phyloP scores from a whole-genome alignment of 2,888 invertebrate genomes.

The Caenorhabditis sp. region DNA sequence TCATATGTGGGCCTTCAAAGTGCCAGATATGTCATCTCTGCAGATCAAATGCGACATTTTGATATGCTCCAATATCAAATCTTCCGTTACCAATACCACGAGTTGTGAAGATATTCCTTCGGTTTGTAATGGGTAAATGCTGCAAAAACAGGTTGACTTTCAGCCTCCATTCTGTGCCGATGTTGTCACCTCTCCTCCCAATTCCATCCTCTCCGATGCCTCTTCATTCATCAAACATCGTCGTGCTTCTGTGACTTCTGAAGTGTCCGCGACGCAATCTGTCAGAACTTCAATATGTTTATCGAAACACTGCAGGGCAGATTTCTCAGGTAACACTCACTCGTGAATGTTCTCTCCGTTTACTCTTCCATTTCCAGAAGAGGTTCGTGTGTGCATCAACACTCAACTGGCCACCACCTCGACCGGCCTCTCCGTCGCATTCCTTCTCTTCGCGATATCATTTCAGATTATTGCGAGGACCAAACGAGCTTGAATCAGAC shows the following conservation, averaged over 20 bases:
- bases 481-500: slow-evolving; percentile 31
- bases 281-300: slow-evolving; percentile 68
- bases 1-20: slow-evolving; percentile 83
- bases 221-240: slow-evolving; percentile 69
- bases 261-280: slow-evolving; percentile 49
- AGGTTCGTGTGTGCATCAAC: slow-evolving; percentile 56
- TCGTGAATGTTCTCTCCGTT: not conserved
- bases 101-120: slow-evolving; percentile 79
- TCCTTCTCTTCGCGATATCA: slow-evolving; percentile 49
- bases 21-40: slow-evolving; percentile 80
- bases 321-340: slow-evolving; percentile 40
- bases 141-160: slow-evolving; percentile 3
- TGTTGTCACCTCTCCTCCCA: slow-evolving; percentile 80
- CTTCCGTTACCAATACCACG: slow-evolving; percentile 71
- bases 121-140: slow-evolving; percentile 59
- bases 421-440: slow-evolving; percentile 57
- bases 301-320: slow-evolving; percentile 51
- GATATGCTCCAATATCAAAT: slow-evolving; percentile 81
- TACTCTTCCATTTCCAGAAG: slow-evolving; percentile 38
- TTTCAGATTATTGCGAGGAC: slow-evolving; percentile 62
- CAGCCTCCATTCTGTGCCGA: slow-evolving; percentile 82
- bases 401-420: slow-evolving; percentile 57
- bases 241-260: slow-evolving; percentile 54
- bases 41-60: slow-evolving; percentile 78
- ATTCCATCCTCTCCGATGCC: slow-evolving; percentile 80